Evolutionary conservation across 2,113 vertebrate species (phyloP).

Genomic region (Eolophus roseicapilla): DNA sequence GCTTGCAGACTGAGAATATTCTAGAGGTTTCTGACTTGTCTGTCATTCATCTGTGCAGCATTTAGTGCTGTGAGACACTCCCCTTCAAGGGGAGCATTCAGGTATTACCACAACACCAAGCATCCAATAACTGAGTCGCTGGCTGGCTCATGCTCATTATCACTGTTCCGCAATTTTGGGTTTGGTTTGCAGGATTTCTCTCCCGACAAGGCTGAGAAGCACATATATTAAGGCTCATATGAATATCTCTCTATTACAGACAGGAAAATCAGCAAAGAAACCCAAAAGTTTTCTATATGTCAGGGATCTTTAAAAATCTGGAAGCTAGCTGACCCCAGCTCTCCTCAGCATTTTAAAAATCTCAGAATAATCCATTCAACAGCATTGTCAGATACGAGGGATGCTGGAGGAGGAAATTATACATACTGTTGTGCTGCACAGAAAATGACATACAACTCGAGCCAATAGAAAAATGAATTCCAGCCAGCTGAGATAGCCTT

Average conservation of each 20-base stretch:
- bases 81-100: not conserved
- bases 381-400: not conserved
- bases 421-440: not conserved
- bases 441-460: constrained; percentile 8
- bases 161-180: not conserved
- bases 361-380: not conserved
- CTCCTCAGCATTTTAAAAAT: not conserved
- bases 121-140: not conserved
- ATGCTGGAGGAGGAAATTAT: constrained; percentile 27
- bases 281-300: not conserved
- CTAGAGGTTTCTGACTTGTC: not conserved
- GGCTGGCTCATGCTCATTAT: not conserved
- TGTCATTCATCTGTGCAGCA: not conserved
- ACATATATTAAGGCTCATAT: not conserved
- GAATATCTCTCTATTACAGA: not conserved
- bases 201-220: not conserved
- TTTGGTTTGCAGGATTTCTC: not conserved
- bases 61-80: not conserved
- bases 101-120: not conserved
- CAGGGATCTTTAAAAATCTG: not conserved
- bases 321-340: not conserved
- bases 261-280: not conserved
- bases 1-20: not conserved
- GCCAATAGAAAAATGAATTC: constrained; percentile 21
- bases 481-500: constrained; percentile 5